Percentiles rank a stretch among this genome's conserved stretches.
These are phyloP conservation scores for Malurus leucopterus DNA, from an alignment of 2,797 vertebrate species.

Conservation along the genomic window DNA sequence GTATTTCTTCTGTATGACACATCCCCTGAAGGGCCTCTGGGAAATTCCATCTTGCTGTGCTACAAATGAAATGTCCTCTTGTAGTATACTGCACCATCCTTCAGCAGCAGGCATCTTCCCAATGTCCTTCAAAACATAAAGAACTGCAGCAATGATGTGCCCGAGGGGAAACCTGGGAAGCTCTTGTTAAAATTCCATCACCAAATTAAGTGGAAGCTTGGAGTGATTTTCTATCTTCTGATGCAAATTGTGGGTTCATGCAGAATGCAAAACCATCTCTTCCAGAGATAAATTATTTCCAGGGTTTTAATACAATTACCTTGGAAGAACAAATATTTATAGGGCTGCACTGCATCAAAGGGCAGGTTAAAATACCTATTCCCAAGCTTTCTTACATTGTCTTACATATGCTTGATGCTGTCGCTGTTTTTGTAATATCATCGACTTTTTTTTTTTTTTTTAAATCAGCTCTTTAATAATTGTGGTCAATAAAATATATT, in stretches of 20 bases:
- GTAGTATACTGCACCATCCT: background rate
- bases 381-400: background rate
- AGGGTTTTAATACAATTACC: background rate
- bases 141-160: background rate
- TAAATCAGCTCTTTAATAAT: background rate
- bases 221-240: background rate
- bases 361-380: background rate
- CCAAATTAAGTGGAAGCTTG: background rate
- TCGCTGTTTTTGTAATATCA: background rate
- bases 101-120: constrained; percentile 18
- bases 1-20: background rate
- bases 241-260: background rate
- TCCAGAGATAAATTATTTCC: background rate
- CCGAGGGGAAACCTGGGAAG: background rate
- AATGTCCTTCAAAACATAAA: constrained; percentile 11
- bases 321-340: constrained; percentile 16
- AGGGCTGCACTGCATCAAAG: background rate
- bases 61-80: constrained; percentile 4
- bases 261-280: background rate
- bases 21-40: background rate
- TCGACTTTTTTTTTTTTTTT: background rate
- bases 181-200: constrained; percentile 30
- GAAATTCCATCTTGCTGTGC: constrained; percentile 9
- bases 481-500: background rate
- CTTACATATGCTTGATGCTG: background rate